Evolutionary conservation across 2,113 vertebrate species (phyloP).

Genomic region (Odocoileus virginianus): DNA sequence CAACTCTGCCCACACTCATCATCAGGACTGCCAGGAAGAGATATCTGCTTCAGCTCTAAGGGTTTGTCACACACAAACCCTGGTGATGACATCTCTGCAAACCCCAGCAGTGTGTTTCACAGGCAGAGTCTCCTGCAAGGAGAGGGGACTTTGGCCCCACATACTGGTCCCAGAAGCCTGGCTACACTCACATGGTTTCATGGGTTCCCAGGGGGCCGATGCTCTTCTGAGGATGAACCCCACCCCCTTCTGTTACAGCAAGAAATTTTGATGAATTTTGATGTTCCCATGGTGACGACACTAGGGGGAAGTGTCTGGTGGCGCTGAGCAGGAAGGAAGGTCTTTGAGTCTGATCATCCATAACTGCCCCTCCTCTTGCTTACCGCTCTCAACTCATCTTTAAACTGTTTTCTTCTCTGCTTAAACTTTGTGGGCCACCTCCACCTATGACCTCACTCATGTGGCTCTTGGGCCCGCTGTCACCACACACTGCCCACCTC

Average conservation of each 20-base stretch:
- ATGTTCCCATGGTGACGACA: neutral
- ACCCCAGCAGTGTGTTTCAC: neutral
- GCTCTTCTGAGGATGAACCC: neutral
- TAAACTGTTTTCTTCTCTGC: neutral
- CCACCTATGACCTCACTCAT: neutral
- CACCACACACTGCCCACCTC: neutral
- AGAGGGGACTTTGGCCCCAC: neutral
- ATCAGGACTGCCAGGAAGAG: neutral
- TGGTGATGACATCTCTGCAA: neutral
- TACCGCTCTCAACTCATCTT: neutral
- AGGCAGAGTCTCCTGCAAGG: neutral
- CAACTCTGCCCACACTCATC: neutral
- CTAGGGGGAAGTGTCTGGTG: neutral
- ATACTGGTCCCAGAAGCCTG: neutral
- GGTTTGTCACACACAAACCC: neutral
- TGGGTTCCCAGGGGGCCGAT: neutral
- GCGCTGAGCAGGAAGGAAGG: neutral
- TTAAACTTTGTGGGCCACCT: neutral
- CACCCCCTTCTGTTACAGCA: accelerated
- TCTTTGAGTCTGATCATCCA: neutral
- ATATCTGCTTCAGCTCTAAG: neutral
- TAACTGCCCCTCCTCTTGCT: neutral
- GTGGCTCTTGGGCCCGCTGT: neutral
- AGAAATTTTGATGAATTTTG: neutral
- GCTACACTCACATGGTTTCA: neutral